Conservation (phyloP, 2,888 invertebrate genomes). For the Cylindroiulus punctatus region DNA sequence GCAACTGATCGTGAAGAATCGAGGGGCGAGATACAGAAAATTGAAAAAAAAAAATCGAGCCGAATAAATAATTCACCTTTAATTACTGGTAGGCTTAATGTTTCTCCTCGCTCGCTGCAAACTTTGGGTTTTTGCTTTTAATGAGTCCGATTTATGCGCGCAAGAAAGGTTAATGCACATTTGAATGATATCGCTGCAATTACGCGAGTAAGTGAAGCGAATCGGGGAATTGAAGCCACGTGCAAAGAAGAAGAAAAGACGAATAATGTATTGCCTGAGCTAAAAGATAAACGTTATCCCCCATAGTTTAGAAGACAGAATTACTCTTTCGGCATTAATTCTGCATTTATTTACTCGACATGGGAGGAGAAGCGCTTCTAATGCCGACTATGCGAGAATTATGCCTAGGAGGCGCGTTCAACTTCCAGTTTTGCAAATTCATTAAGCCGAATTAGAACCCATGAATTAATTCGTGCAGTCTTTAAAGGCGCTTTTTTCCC, state of each 20-base stretch:
- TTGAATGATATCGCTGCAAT: conserved; percentile 45
- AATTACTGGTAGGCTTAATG: neutral
- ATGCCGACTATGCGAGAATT: neutral
- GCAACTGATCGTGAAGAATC: neutral
- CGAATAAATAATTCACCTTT: conserved; percentile 37
- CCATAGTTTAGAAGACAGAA: conserved; percentile 11
- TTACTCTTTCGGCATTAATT: conserved; percentile 30
- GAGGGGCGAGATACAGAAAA: neutral
- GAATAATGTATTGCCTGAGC: conserved; percentile 26
- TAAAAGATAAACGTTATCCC: conserved; percentile 43
- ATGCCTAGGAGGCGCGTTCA: conserved; percentile 22
- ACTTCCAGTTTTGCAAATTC: conserved; percentile 36
- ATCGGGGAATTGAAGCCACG: neutral
- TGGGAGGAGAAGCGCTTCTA: conserved; percentile 1
- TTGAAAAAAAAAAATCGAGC: neutral
- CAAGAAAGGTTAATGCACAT: conserved; percentile 31
- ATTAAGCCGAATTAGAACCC: conserved; percentile 31
- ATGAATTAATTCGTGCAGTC: conserved; percentile 25
- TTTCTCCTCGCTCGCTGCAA: neutral
- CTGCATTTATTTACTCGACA: conserved; percentile 43
- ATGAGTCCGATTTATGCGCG: conserved; percentile 32
- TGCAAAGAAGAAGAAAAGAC: neutral
- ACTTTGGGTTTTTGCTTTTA: neutral
- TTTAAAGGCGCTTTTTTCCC: neutral
- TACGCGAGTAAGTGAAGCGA: conserved; percentile 12